Evolutionary conservation across 2,797 vertebrate genomes (phyloP).

Genomic region (Galagoides demidoff): DNA sequence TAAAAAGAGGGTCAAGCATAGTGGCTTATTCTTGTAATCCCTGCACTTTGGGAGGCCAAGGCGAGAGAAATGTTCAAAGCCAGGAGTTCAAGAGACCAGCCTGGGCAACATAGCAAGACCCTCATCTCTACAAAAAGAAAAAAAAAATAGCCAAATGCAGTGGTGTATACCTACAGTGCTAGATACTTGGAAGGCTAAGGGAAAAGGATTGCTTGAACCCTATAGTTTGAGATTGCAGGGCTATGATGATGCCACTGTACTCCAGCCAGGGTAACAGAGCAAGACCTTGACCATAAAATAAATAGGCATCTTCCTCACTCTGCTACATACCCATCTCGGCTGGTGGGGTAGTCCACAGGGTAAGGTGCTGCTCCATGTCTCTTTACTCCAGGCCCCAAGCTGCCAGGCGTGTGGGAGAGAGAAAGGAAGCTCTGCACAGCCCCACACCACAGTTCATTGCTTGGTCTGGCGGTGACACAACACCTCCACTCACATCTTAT

Average conservation of each 20-base stretch:
- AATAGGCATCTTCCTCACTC: not conserved
- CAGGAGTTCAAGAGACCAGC: not conserved
- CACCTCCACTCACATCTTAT: not conserved
- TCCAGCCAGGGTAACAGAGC: not conserved
- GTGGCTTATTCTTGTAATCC: not conserved
- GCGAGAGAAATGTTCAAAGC: not conserved
- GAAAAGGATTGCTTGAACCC: not conserved
- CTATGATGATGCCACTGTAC: not conserved
- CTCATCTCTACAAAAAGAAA: not conserved
- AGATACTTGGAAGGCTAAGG: not conserved
- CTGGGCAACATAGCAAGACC: not conserved
- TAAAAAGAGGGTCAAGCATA: not conserved
- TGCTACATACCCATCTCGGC: not conserved
- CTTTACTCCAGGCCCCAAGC: not conserved
- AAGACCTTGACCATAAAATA: not conserved
- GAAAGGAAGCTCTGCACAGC: not conserved
- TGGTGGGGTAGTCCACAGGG: not conserved
- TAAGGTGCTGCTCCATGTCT: not conserved
- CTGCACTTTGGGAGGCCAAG: not conserved
- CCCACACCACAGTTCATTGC: not conserved
- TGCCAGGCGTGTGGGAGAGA: not conserved
- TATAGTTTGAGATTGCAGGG: not conserved
- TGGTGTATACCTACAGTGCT: not conserved
- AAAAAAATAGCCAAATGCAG: not conserved
- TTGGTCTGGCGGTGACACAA: not conserved